Evolutionary conservation across 2,888 invertebrate genomes (phyloP).

Genomic region (Tipula lateralis): DNA sequence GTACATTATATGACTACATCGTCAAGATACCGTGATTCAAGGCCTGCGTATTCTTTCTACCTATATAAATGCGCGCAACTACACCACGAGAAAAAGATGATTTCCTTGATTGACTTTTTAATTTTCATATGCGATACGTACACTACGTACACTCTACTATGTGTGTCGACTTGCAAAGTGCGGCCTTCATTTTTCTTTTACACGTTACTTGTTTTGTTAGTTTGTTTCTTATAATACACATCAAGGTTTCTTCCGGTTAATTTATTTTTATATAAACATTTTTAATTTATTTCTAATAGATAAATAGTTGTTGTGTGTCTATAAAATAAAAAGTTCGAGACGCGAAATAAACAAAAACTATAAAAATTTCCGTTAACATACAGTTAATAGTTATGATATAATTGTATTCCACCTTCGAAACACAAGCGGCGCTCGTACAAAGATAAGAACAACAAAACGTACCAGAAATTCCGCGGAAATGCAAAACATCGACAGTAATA

Average conservation of each 20-base stretch:
- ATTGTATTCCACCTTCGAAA: neutral
- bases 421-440: neutral
- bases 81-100: constrained; percentile 24
- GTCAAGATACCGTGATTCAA: neutral
- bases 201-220: constrained; percentile 19
- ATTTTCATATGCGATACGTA: neutral
- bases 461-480: neutral
- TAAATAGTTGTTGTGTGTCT: neutral
- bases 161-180: neutral
- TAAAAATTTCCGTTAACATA: neutral
- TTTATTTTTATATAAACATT: neutral
- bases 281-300: constrained; percentile 3
- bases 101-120: constrained; percentile 28
- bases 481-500: neutral
- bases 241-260: constrained; percentile 30
- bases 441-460: neutral
- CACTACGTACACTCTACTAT: neutral
- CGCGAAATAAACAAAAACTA: neutral
- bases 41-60: neutral
- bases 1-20: neutral
- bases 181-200: neutral
- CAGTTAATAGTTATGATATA: neutral
- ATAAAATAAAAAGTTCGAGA: neutral
- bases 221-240: neutral
- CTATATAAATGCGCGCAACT: neutral